Evolutionary conservation across 2,797 vertebrate species (phyloP).

Genomic region (Acrossocheilus fasciatus): DNA sequence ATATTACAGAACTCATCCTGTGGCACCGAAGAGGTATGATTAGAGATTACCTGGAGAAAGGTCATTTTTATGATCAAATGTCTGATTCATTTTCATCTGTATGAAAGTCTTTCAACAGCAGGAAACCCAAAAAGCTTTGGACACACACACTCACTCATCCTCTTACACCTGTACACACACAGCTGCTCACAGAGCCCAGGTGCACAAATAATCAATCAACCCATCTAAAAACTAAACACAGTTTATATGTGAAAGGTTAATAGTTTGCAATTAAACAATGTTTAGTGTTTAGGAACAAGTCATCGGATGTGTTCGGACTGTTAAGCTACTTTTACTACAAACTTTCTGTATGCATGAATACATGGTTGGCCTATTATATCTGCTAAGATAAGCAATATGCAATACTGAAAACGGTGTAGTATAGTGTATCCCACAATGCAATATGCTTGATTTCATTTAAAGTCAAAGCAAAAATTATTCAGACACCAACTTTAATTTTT

Average conservation of each 20-base stretch:
- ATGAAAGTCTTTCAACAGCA: neutral
- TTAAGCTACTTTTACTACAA: neutral
- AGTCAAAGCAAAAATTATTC: too few relatives aligned
- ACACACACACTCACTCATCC: neutral
- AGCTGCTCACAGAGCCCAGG: neutral
- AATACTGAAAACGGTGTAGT: neutral
- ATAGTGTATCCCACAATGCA: neutral
- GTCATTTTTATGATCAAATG: neutral
- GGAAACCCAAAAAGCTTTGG: neutral
- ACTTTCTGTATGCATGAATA: neutral
- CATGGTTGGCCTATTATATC: neutral
- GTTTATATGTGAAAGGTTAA: neutral
- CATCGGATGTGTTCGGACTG: neutral
- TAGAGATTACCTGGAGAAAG: neutral
- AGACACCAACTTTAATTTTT: too few relatives aligned
- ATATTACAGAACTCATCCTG: neutral
- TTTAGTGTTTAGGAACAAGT: neutral
- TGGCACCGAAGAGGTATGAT: neutral
- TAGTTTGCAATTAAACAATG: neutral
- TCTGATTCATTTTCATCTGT: neutral
- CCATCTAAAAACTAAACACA: neutral
- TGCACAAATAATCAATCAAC: neutral
- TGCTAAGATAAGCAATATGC: neutral
- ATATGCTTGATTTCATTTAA: neutral
- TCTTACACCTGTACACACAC: slow-evolving; percentile 6